Conservation (phyloP, 2,888 invertebrate species). For the Corythucha ciliata region DNA sequence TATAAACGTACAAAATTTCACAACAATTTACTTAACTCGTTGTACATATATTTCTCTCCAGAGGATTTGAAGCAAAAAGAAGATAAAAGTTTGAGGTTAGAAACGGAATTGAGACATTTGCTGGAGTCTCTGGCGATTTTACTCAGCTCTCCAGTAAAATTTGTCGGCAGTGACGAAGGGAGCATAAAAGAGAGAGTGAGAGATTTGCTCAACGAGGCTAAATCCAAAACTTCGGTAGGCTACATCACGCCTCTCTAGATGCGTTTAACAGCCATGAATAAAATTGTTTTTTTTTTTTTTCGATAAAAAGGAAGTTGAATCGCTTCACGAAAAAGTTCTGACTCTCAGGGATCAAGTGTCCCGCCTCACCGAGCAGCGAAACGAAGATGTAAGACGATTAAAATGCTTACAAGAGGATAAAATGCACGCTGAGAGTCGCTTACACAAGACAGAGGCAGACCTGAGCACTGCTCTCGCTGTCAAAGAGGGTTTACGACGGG, state of each 20-base stretch:
- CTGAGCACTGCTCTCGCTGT: slow-evolving; percentile 61
- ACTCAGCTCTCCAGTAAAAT: slow-evolving; percentile 59
- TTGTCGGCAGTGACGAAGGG: slow-evolving; percentile 67
- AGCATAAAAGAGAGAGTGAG: slow-evolving; percentile 69
- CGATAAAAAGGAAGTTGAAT: slow-evolving; percentile 57
- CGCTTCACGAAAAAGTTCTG: slow-evolving; percentile 63
- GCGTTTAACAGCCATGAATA: neutral
- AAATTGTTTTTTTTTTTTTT: slow-evolving; percentile 1
- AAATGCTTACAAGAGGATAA: slow-evolving; percentile 67
- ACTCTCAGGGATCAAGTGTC: slow-evolving; percentile 62
- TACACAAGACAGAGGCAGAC: slow-evolving; percentile 72
- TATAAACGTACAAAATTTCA: neutral
- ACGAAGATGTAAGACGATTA: slow-evolving; percentile 53
- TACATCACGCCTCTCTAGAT: no score
- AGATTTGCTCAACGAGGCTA: slow-evolving; percentile 65
- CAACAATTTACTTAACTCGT: neutral
- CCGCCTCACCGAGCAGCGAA: slow-evolving; percentile 54
- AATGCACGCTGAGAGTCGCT: slow-evolving; percentile 58
- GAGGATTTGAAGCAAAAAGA: slow-evolving; percentile 61
- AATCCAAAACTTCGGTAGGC: slow-evolving; percentile 61
- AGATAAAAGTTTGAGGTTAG: slow-evolving; percentile 56
- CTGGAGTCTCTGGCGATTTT: slow-evolving; percentile 63
- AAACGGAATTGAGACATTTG: slow-evolving; percentile 57
- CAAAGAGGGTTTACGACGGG: slow-evolving; percentile 61
- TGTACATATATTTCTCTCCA: slow-evolving; percentile 39